Percentiles rank a stretch among this genome's conserved stretches.
Conservation (phyloP, 2,888 invertebrate species). For the Drosophila neonasuta region DNA sequence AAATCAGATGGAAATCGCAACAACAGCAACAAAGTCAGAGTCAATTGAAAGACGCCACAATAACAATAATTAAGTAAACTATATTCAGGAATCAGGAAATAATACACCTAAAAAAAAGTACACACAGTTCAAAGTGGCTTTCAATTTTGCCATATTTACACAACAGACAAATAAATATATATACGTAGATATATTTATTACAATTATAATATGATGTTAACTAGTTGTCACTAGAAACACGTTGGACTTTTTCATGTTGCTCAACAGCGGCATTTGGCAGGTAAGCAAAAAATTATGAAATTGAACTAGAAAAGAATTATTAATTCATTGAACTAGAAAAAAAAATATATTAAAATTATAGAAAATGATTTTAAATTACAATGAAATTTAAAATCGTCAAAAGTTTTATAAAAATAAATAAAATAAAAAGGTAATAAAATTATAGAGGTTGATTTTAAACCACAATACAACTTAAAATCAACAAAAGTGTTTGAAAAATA, state of each 20-base stretch:
- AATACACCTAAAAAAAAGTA: constrained; percentile 33
- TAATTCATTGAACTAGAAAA: background rate
- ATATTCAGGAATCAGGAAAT: constrained; percentile 25
- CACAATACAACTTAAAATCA: too few relatives aligned
- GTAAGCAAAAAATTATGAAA: constrained; percentile 20
- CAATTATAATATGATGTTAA: constrained; percentile 26
- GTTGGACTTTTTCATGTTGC: constrained; percentile 33
- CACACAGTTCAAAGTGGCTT: constrained; percentile 28
- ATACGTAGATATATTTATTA: constrained; percentile 20
- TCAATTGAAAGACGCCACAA: constrained; percentile 29
- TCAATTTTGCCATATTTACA: constrained; percentile 41
- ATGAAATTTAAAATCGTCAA: too few relatives aligned
- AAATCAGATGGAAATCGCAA: constrained; percentile 50
- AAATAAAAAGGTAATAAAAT: too few relatives aligned
- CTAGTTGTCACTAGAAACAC: constrained; percentile 24
- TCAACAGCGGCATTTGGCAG: constrained; percentile 36
- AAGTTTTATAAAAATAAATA: too few relatives aligned
- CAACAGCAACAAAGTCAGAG: constrained; percentile 22
- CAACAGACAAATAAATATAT: background rate
- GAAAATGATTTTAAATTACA: too few relatives aligned
- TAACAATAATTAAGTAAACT: constrained; percentile 12
- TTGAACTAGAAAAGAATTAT: background rate
- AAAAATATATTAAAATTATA: too few relatives aligned
- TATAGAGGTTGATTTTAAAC: too few relatives aligned
- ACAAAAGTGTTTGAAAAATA: too few relatives aligned